Base-by-base conservation (phyloP, 2,797 vertebrate species). In the Hemitrygon akajei region DNA sequence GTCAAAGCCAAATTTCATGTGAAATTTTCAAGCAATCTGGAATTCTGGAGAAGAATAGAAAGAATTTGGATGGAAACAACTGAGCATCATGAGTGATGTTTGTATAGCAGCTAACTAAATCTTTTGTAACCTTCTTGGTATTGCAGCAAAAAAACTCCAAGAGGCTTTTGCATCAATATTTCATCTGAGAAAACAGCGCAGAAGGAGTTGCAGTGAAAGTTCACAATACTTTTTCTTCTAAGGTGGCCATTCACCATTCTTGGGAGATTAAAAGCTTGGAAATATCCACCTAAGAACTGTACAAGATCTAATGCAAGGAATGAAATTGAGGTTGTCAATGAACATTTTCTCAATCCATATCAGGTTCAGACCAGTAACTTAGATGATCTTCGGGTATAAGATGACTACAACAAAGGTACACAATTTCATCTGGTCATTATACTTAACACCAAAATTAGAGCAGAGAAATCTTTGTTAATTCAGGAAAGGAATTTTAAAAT, bases 381-480 rank as follows among this genome's bases (percentile, higher is more conserved):
- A 71, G 63, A 71, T 37, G n/a, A 18, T 30, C 80, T 81, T 20
- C 14, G 40, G 40, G 77, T n/a, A 71, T 30, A 40, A 34, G 3
- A 81, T 40, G 4, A 7, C 71, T 75, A 75, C 22, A 22, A 75
- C 60, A n/a, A 89, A 89, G 60, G 63, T 4, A 20, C 22, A 37
- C 34, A 86, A 37, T 37, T 89, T 89, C n/a, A 89, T 37, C 16
- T 89, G n/a, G 63, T 69, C n/a, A 89, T 89, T 89, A 37, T 58
- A 58, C 20, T 76, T n/a, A n/a, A 71, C 37, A 75, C 14, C 40
- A 58, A 27, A 89, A 89, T 22, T 69, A 34, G 16, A 69, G 60
- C 63, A 89, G 84, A 87, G 63, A 66, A 16, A 34, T 66, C 58
- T n/a, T 58, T 84, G 58, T 69, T 89, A 89, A 69, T 11, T 89